Base-by-base conservation (phyloP, 2,113 vertebrate species). In the Chionomys nivalis region DNA sequence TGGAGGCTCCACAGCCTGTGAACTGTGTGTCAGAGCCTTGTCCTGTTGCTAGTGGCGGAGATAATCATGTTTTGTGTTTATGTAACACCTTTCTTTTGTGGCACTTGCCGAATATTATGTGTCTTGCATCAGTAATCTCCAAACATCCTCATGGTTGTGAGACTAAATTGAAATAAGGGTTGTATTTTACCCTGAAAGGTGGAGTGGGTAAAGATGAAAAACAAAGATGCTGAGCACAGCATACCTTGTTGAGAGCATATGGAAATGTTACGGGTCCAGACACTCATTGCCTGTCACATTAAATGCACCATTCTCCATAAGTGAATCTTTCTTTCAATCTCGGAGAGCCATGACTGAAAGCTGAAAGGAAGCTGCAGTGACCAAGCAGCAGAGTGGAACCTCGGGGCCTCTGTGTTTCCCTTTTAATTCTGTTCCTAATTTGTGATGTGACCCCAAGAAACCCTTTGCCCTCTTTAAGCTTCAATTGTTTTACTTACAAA, bases 401-500 rank as follows among this genome's bases (percentile, higher is more conserved):
- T 97, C 78, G 7, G 73, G 92, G 82, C 89, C 90, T 96, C 95
- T 79, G 96, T 65, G 19, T 95, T 97, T 97, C 95, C 94, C 93
- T 89, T 97, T 93, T 83, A 96, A 96, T 97, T 90, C 95, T 94
- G 87, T 79, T 95, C 95, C 97, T 96, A 97, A 97, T 97, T 97
- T 97, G 97, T 97, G 95, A 97, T n/a, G 94, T 97, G 97, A 98
- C 97, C 97, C 95, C 77, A 76, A 93, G 89, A 97, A 96, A 96
- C 91, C 95, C 95, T 97, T 97, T 94, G 91, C 93, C 97, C 94
- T 93, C 83, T 89, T 97, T 95, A 96, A 96, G 91, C 91, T 76
- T 96, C 82, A 91, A 96, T 97, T 98, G 95, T 97, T 97, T 97
- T 97, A 95, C 96, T 98, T 93, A 97, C 94, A 96, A 96, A 96